phyloP scores from a whole-genome alignment of 2,113 vertebrate species.

The Indicator maculatus region DNA sequence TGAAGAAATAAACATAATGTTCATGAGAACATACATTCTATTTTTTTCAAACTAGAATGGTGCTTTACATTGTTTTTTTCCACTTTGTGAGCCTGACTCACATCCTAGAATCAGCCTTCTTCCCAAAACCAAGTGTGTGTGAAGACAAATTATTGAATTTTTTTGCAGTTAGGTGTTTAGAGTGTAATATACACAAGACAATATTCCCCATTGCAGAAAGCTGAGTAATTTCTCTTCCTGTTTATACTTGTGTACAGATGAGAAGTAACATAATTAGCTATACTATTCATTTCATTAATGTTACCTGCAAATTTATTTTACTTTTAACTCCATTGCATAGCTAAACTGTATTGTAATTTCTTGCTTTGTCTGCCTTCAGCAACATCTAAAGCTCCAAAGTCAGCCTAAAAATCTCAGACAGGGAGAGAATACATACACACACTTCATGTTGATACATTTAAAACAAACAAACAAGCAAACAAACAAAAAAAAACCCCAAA shows the following conservation, averaged over 20 bases:
- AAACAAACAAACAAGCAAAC: conserved; percentile 17
- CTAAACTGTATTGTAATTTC: neutral
- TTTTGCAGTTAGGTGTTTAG: neutral
- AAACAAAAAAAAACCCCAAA: neutral
- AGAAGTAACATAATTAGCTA: neutral
- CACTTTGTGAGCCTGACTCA: neutral
- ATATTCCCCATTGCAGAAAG: neutral
- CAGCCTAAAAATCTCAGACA: conserved; percentile 30
- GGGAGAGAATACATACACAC: neutral
- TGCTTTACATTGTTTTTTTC: neutral
- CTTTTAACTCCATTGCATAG: neutral
- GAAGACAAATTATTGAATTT: neutral
- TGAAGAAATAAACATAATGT: neutral
- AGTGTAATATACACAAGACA: neutral
- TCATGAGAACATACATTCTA: neutral
- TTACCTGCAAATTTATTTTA: neutral
- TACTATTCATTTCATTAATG: neutral
- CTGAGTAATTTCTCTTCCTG: neutral
- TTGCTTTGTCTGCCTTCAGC: neutral
- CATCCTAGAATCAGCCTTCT: neutral
- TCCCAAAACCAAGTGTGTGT: neutral
- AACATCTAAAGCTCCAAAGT: neutral
- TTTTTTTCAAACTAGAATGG: neutral
- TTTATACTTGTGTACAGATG: neutral
- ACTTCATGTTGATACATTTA: neutral